Conservation (phyloP, 2,888 invertebrate genomes). For the Drosophila setosimentum region DNA sequence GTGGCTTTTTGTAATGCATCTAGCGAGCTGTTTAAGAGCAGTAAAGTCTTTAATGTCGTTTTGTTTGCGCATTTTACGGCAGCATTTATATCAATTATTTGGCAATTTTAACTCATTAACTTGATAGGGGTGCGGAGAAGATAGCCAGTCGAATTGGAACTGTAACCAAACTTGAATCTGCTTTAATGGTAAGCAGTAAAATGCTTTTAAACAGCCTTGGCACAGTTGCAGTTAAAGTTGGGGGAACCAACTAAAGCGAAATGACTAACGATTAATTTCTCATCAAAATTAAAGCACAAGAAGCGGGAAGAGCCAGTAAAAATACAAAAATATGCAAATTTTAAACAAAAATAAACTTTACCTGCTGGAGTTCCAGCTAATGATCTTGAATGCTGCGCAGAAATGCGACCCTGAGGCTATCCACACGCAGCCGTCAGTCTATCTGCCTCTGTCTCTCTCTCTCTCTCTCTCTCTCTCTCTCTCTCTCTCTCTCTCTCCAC, state of each 20-base stretch:
- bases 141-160: conserved; percentile 30
- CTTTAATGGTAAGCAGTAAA: conserved; percentile 47
- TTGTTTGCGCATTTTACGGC: conserved; percentile 35
- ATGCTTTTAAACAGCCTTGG: conserved; percentile 55
- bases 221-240: conserved; percentile 43
- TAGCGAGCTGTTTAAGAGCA: conserved; percentile 29
- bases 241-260: conserved; percentile 17
- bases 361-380: conserved; percentile 21
- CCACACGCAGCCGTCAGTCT: background rate
- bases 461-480: background rate
- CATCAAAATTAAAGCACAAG: conserved; percentile 20
- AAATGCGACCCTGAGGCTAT: conserved; percentile 22
- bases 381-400: conserved; percentile 20
- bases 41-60: conserved; percentile 43
- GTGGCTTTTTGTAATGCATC: conserved; percentile 35
- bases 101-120: conserved; percentile 63
- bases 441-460: background rate
- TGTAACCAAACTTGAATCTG: conserved; percentile 23
- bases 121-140: background rate
- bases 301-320: conserved; percentile 26
- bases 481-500: too few species aligned
- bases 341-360: background rate
- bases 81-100: conserved; percentile 72
- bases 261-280: conserved; percentile 53
- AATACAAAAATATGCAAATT: conserved; percentile 6